Evolutionary conservation across 2,797 vertebrate species (phyloP), one percentile per base, ranked within the genome.

Genomic region (Hyperoplus lanceolatus): DNA sequence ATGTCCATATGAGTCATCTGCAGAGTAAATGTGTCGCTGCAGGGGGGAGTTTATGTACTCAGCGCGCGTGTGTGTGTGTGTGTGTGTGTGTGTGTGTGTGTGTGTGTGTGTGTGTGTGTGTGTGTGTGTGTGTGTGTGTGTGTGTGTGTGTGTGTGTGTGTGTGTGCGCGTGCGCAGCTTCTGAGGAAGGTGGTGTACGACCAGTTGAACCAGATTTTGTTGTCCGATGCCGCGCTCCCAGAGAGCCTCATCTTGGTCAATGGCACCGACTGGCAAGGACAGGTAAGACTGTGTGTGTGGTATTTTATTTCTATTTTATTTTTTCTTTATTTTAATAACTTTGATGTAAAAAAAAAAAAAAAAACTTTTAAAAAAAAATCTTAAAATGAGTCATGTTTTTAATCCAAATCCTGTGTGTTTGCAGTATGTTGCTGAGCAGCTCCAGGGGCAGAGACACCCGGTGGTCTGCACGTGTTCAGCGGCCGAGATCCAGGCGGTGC

Each of bases 181-280:
- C 95, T 97, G 18, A 95, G 97, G 65, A 99, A 98, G 87, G 96
- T 95, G 2, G 96, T 99, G 39, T 98, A 99, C 0, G 98, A 99
- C 86, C 98, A 99, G 75, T 95, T 99, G 81, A 99, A 99, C 93
- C 97, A 97, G 93, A 98, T 98, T 90, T 88, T 99, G 84, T 86
- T 97, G 39, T 97, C 97, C 0, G 98, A 99, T 0, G 94, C 97
- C 0, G 97, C 97, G 11, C 96, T 99, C 9, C 98, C 98, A 0
- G 98, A 99, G 89, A 98, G 96, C 42, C 96, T 99, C 8, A 97
- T 99, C 87, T 89, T 99, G 75, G 97, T 99, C 75, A 98, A 97
- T 38, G 95, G 95, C 0, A 93, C 96, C 0, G 98, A 99, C 89
- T 99, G 98, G 98, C 97, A 99, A 88, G 98, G 98, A n/a, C 97